Evolutionary conservation across 2,888 invertebrate genomes (phyloP), one percentile per base, ranked within the genome.

Genomic region (Calephelis perditalis): DNA sequence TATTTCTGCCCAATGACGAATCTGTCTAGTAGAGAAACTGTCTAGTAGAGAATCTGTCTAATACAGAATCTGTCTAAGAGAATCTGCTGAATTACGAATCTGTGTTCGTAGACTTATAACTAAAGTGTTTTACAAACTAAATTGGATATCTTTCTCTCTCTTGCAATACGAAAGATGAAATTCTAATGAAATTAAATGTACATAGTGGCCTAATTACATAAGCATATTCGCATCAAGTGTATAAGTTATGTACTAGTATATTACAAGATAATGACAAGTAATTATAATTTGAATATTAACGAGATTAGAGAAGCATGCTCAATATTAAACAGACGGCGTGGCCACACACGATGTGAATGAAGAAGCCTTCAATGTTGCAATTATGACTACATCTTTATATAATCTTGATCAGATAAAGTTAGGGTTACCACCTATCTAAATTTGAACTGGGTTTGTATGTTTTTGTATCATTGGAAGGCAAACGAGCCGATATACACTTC

Each of bases 201-300:
- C 3, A 26, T 26, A 26, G 26, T 26, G 26, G 61, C 65, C 65
- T 63, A 66, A 63, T 66, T 63, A 63, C 60, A 15, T 47, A 47
- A 47, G 47, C 15, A 4, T 7, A 47, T 47, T 47, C 15, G n/a
- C 47, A 47, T 47, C 15, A 47, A 47, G 12, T 47, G 15, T 40
- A 5, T 40, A 7, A 40, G 26, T 26, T 49, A 49, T 10, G 26
- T 49, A 49, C 15, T 12, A 49, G 15, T 49, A 49, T 5, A 49
- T 35, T 49, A 49, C 49, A 26, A 26, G 49, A 49, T 49, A 49
- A 49, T 49, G 49, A 49, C 26, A 26, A 49, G 26, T 49, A 26
- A 49, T 52, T 52, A 52, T 52, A 52, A 52, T 52, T 52, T 52
- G 35, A 52, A 26, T 52, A 52, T 52, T 52, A 52, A 52, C 35